Base-by-base conservation (phyloP, 1,140 invertebrate genomes). In the Trachymyrmex cornetzi region DNA sequence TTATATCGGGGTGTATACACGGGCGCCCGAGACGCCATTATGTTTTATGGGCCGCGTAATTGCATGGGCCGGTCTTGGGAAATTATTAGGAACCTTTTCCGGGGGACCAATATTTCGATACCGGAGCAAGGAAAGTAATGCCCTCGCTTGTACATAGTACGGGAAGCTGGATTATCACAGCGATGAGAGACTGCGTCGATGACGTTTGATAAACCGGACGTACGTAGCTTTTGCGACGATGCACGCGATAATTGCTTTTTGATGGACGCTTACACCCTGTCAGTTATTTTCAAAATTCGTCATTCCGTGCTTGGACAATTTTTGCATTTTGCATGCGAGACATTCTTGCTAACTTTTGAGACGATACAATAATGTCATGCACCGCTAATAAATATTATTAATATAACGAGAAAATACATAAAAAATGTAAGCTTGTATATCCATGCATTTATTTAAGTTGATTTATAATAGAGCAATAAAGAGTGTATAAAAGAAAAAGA, bases 41-140 rank as follows among this genome's bases (percentile, higher is more conserved):
- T 85, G 87, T 69, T 87, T 89, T 82, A 84, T 82, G 59, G 48
- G 50, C 12, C 55, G 55, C 5, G 88, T 90, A 90, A 90, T 89
- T 89, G 89, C 53, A 19, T 66, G 77, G 59, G 77, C 71, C 50
- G 30, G 48, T 14, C n/a, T 30, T 64, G 53, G 85, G 75, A 85
- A 85, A 85, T 85, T 85, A 85, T 79, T 77, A 85, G 14, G 74
- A 85, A 64, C 67, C 80, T 89, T 86, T 77, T 74, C 75, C 61
- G 57, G 53, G 24, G 27, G 55, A 12, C 38, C 53, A 55, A 80
- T 86, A 84, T 84, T 72, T 84, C 69, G 80, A 84, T 84, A 75
- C n/a, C 38, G 69, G 38, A 24, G n/a, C 24, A 14, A 82, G 38
- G n/a, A 75, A 61, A 84, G 55, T 84, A 75, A 75, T 48, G 34